Percentiles rank a stretch among this genome's conserved stretches.
phyloP scores from a whole-genome alignment of 2,888 invertebrate genomes.

The Sminthurinus aureus region DNA sequence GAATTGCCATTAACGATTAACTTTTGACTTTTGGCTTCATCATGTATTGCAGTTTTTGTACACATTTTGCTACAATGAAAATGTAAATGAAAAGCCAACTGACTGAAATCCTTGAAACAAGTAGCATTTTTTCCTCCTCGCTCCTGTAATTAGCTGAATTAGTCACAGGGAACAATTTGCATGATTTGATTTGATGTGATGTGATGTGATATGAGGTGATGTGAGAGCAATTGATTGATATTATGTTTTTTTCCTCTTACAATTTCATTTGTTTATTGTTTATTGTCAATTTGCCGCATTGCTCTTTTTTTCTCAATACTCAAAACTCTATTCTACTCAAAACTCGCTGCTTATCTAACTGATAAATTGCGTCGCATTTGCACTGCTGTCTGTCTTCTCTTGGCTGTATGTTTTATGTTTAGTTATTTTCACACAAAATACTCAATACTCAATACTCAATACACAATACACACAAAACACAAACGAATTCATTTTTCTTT shows the following conservation, averaged over 20 bases:
- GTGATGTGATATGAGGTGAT: conserved; percentile 25
- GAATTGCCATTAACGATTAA: no score
- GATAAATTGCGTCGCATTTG: neutral
- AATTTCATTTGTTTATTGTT: neutral
- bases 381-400: no score
- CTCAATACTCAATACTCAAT: no score
- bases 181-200: conserved; percentile 26
- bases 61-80: neutral
- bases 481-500: no score
- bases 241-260: no score
- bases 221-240: no score
- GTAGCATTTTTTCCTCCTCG: conserved; percentile 18
- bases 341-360: neutral
- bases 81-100: neutral
- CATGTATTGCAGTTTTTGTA: neutral
- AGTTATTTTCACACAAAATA: no score
- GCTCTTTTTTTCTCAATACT: no score
- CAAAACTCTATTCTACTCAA: no score
- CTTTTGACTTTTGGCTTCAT: no score
- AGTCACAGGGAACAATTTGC: conserved; percentile 28
- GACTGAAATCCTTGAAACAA: conserved; percentile 27
- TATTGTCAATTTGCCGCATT: neutral
- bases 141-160: conserved; percentile 32
- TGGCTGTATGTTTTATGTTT: no score
- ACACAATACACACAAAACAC: no score